phyloP scores from a whole-genome alignment of 37 sponge, comb jelly and placozoan genomes.

The Mnemiopsis leidyi region DNA sequence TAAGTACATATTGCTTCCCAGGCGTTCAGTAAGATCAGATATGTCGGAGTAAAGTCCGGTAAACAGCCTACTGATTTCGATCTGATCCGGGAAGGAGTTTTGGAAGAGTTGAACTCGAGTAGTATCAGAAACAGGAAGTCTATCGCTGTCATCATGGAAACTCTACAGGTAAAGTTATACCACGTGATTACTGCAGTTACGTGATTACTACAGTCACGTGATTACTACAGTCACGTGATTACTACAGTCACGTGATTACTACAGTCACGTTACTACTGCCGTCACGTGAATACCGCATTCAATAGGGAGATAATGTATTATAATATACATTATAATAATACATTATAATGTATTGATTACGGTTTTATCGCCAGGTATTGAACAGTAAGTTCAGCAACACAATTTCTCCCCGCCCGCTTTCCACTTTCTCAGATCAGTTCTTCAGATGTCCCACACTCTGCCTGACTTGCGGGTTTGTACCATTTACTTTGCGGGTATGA shows the following conservation, averaged over 20 bases:
- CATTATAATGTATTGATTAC: too few species aligned
- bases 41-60: slow-evolving; percentile 75
- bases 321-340: too few species aligned
- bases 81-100: slow-evolving; percentile 14
- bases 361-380: slow-evolving; percentile 35
- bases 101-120: slow-evolving; percentile 70
- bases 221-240: too few species aligned
- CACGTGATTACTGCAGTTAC: not conserved
- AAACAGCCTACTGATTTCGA: slow-evolving; percentile 78
- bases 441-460: slow-evolving; percentile 82
- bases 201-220: too few species aligned
- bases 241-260: too few species aligned
- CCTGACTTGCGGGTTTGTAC: slow-evolving; percentile 81
- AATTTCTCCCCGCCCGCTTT: slow-evolving; percentile 65
- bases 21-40: slow-evolving; percentile 81
- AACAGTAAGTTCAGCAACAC: slow-evolving; percentile 81
- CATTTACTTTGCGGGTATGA: too few species aligned
- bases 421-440: slow-evolving; percentile 85
- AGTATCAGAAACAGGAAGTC: slow-evolving; percentile 74
- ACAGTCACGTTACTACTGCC: too few species aligned
- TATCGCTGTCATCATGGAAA: slow-evolving; percentile 70
- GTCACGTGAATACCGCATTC: too few species aligned
- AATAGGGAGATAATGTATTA: too few species aligned
- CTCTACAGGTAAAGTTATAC: slow-evolving; percentile 68
- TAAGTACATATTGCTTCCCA: slow-evolving; percentile 33